A percentile compares a stretch with the other conserved stretches of the same genome.
These are phyloP conservation scores for Erynnis tages DNA, from an alignment of 2,888 invertebrate genomes.

Conservation along the genomic window DNA sequence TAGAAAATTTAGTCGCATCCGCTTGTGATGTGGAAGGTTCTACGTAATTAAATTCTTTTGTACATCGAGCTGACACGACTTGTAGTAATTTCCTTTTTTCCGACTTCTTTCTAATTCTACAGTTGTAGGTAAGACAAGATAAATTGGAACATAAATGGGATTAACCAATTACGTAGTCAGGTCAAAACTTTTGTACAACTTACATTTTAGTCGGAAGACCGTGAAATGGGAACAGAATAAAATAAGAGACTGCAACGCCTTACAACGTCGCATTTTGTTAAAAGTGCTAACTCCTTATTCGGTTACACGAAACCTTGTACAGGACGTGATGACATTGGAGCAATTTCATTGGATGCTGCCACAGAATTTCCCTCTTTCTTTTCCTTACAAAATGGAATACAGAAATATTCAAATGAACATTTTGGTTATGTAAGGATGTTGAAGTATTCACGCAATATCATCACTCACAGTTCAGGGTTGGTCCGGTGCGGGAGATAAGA, in stretches of 20 bases:
- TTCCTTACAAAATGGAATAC: constrained; percentile 17
- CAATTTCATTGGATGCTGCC: constrained; percentile 1
- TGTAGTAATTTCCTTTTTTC: constrained; percentile 13
- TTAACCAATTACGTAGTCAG: not conserved
- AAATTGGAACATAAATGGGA: constrained; percentile 9
- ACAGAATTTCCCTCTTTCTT: constrained; percentile 2
- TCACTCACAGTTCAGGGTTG: constrained; percentile 60
- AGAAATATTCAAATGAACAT: constrained; percentile 26
- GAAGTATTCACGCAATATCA: constrained; percentile 62
- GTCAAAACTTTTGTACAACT: constrained; percentile 2
- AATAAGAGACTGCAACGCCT: not conserved
- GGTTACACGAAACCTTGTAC: not conserved
- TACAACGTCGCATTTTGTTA: not conserved
- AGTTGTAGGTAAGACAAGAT: constrained; percentile 7
- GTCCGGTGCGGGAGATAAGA: constrained; percentile 65
- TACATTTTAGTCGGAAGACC: constrained; percentile 1
- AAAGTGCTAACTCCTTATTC: not conserved
- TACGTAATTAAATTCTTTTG: constrained; percentile 56
- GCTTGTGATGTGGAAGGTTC: constrained; percentile 36
- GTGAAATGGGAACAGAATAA: not conserved
- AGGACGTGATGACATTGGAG: not conserved
- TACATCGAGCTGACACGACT: constrained; percentile 18
- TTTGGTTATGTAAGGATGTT: constrained; percentile 34
- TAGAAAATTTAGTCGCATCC: constrained; percentile 44
- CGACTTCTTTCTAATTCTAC: constrained; percentile 4